Conservation (phyloP, 2,797 vertebrate genomes). For the Cercopithecus neglectus region DNA sequence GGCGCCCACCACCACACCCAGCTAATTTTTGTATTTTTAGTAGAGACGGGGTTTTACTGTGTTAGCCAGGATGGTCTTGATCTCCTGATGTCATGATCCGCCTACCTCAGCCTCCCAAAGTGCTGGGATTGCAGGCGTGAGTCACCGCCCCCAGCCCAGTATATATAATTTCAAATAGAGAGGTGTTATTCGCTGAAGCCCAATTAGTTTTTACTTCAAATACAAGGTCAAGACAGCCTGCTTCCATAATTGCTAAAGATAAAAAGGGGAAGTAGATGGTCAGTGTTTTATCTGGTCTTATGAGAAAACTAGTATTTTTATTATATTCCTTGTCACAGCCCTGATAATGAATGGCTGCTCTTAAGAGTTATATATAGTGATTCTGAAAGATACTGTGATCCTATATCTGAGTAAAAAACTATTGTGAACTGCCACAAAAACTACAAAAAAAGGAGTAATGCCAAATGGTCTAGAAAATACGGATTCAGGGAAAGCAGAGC, state of each 20-base stretch:
- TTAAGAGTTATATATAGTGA: background rate
- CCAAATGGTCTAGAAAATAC: background rate
- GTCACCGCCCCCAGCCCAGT: background rate
- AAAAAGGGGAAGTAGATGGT: background rate
- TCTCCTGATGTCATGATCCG: too few relatives aligned
- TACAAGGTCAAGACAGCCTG: background rate
- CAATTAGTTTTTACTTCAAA: conserved; percentile 28
- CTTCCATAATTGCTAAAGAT: conserved; percentile 9
- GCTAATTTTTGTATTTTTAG: too few relatives aligned
- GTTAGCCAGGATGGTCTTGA: too few relatives aligned
- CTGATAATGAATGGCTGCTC: background rate
- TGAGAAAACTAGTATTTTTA: background rate
- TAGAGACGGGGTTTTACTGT: too few relatives aligned
- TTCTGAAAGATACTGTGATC: background rate
- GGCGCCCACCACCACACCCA: too few relatives aligned
- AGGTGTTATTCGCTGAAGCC: background rate
- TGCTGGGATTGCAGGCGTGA: too few relatives aligned
- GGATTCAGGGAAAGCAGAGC: background rate
- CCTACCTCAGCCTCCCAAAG: too few relatives aligned
- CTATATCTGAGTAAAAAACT: background rate
- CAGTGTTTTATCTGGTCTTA: background rate
- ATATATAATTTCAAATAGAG: conserved; percentile 47
- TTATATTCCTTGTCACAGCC: background rate
- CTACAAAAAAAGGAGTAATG: background rate
- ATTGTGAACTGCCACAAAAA: background rate